Evolutionary conservation across 1,140 invertebrate genomes (phyloP), one percentile per base, ranked within the genome.

Genomic region (Cydia strobilella): DNA sequence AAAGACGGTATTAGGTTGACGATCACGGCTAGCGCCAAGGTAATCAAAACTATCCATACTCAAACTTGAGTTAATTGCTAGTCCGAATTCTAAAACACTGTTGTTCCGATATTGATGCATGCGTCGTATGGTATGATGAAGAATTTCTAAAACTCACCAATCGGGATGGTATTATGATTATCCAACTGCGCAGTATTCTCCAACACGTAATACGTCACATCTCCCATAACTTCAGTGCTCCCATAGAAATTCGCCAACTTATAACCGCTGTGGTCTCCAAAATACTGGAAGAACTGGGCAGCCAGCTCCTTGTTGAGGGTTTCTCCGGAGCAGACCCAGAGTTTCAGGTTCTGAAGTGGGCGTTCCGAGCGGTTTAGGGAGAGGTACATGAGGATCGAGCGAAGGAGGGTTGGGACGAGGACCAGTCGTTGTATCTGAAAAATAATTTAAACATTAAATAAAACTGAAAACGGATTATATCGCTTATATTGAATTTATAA

Each of bases 321-420:
- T 91, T 98, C 97, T 1, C 97, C 97, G 20, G 96, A 97, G 84
- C 97, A 97, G 5, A 98, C 94, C 97, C 97, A 97, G 0, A 96
- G 91, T 85, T 95, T 96, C 3, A 98, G 90, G 25, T 89, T 87
- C 25, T 93, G 87, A 1, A 97, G 86, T 0, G 90, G 82, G 73
- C 88, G 86, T n/a, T 88, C 86, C 2, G 88, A 81, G 13, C 89
- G 91, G 23, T 90, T 91, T 51, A 95, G 84, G 20, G 94, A 93
- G 12, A 96, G 81, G 79, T 95, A 97, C 93, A 97, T 94, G 3
- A 98, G 93, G 77, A 98, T 94, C 0, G 96, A 96, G 13, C 95
- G 94, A 0, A 98, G 91, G 0, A 98, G 90, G 0, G 97, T 97
- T n/a, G 97, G 97, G 0, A 98, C 97, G 54, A 98, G 85, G 0